A percentile compares a stretch with the other conserved stretches of the same genome.
Evolutionary conservation across 2,888 invertebrate species (phyloP).

Genomic region (Ametastegia equiseti): DNA sequence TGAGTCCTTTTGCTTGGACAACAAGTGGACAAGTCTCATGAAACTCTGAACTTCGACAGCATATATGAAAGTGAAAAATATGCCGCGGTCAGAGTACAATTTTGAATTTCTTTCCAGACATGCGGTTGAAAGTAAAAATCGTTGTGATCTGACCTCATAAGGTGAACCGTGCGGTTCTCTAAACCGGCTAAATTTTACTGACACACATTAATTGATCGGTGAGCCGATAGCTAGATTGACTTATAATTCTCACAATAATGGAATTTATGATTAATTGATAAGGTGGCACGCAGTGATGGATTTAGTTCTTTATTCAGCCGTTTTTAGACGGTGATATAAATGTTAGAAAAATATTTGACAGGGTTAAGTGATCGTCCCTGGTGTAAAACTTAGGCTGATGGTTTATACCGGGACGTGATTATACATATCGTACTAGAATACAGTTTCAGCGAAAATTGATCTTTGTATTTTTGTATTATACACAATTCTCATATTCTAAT

Average conservation of each 20-base stretch:
- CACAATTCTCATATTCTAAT: not conserved
- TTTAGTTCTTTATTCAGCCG: not conserved
- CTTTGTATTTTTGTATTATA: conserved; percentile 10
- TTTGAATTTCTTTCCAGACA: not conserved
- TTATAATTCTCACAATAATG: not conserved
- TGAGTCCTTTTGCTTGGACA: not conserved
- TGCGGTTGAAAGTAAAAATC: not conserved
- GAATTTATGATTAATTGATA: not conserved
- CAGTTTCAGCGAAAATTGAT: not conserved
- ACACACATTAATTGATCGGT: no score
- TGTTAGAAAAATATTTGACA: not conserved
- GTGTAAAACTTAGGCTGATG: not conserved
- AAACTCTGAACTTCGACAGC: not conserved
- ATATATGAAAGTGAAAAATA: not conserved
- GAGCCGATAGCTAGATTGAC: no score
- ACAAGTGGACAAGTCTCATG: not conserved
- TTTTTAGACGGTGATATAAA: not conserved
- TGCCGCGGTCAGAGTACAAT: not conserved
- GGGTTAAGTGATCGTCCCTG: not conserved
- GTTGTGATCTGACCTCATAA: no score
- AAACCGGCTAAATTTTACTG: no score
- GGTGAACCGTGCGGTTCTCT: no score
- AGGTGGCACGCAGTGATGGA: not conserved
- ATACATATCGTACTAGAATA: not conserved
- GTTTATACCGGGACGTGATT: not conserved